Evolutionary conservation across 2,888 invertebrate genomes (phyloP).

Genomic region (Sinelater perroti): DNA sequence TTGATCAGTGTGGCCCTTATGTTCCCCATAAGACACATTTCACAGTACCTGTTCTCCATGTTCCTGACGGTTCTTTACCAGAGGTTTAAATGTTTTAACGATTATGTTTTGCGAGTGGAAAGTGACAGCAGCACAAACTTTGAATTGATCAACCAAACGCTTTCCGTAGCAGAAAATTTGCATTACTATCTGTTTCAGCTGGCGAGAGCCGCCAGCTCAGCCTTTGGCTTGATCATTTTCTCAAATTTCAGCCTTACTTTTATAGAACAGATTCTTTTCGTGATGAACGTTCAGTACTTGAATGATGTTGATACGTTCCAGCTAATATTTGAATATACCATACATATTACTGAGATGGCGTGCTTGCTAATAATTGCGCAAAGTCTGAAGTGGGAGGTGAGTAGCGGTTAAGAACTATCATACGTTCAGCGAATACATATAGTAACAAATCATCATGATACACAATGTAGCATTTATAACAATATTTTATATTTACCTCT

Average conservation of each 20-base stretch:
- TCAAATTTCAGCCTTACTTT: slow-evolving; percentile 13
- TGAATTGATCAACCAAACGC: not conserved
- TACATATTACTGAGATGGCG: not conserved
- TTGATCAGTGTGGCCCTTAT: slow-evolving; percentile 4
- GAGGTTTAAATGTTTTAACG: not conserved
- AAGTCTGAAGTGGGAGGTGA: slow-evolving; percentile 8
- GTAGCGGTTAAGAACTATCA: too few species aligned
- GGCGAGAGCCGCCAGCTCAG: not conserved
- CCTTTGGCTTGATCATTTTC: slow-evolving; percentile 7
- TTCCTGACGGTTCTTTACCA: not conserved
- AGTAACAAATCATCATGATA: too few species aligned
- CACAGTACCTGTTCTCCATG: slow-evolving; percentile 7
- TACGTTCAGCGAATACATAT: too few species aligned
- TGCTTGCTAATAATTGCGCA: not conserved
- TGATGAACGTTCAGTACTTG: slow-evolving; percentile 12
- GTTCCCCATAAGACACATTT: slow-evolving; percentile 8
- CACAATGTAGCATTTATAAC: too few species aligned
- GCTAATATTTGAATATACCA: slow-evolving; percentile 1
- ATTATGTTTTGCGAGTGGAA: not conserved
- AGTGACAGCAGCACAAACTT: not conserved
- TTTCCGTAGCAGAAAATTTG: not conserved
- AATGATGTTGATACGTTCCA: slow-evolving; percentile 1
- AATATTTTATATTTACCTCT: too few species aligned
- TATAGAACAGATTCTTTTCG: slow-evolving; percentile 5
- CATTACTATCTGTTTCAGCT: slow-evolving; percentile 10